Base-by-base conservation (phyloP, 2,797 vertebrate genomes). In the Sebastes kiyomatsui region DNA sequence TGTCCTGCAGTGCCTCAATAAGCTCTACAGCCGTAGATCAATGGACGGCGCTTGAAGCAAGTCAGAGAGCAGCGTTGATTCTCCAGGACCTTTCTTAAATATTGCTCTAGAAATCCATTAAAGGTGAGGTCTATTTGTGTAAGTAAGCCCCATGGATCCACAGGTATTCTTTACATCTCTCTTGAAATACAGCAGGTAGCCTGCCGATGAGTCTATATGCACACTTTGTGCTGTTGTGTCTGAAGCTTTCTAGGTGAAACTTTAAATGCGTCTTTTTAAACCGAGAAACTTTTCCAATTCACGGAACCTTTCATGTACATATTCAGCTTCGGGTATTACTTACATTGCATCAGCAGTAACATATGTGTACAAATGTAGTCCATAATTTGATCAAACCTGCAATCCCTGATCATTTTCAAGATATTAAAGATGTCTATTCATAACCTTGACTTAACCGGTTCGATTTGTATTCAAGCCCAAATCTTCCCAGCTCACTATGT, bases 1-100 rank as follows among this genome's bases (percentile, higher is more conserved):
- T 27, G 73, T 72, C 61, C 73, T 59, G 67, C 30, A 9, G 67
- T 1, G 67, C 61, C 23, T 76, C 73, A 55, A 32, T 60, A 6
- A 79, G 38, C 22, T 65, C 20, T 49, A 2, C 49, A 25, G 83
- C 46, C 42, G 3, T 2, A 76, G 71, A 77, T 82, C 77, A 77
- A 61, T 38, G 59, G 7, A 7, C 22, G 7, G 62, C 6, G 28
- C 61, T 62, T 2, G 4, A 8, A 46, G 32, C 20, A 6, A 25
- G 55, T 81, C 68, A 67, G 42, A 42, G 52, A 54, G 22, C 67
- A 14, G 28, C 18, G 65, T 10, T 22, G 42, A 54, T 61, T 67
- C 33, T 33, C 10, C 20, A 2, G 25, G 12, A 49, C 22, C 13
- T 60, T 70, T 22, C 49, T 62, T 14, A n/a, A 23, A 56, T 46